Evolutionary conservation across 92 coral and sea anemone species (phyloP).

Genomic region (Porites divaricata): DNA sequence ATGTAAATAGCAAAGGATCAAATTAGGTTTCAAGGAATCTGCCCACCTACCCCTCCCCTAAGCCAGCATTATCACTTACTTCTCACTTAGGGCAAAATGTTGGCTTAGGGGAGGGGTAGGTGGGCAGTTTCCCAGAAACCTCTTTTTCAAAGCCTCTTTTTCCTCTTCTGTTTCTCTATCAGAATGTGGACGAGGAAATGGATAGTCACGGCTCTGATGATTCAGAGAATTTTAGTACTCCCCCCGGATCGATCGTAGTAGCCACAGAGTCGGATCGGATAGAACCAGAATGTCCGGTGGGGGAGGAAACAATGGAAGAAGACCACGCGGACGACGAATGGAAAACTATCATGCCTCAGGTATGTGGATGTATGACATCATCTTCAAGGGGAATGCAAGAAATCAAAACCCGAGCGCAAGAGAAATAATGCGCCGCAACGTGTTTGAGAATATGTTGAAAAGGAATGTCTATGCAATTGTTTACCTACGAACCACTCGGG

Average conservation of each 20-base stretch:
- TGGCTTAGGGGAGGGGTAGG: too few relatives aligned
- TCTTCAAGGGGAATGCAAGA: background rate
- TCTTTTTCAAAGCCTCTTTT: background rate
- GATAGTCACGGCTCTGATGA: slow-evolving; percentile 82
- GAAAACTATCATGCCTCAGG: slow-evolving; percentile 93
- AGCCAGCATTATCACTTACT: too few relatives aligned
- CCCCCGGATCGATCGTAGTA: slow-evolving; percentile 77
- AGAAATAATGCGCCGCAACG: too few relatives aligned
- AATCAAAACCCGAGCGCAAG: background rate
- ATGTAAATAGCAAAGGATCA: too few relatives aligned
- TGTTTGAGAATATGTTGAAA: too few relatives aligned
- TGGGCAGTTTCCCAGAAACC: background rate
- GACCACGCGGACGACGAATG: slow-evolving; percentile 74
- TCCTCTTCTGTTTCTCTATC: background rate
- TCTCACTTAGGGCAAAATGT: too few relatives aligned
- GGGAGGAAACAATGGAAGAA: slow-evolving; percentile 58
- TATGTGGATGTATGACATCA: slow-evolving; percentile 17
- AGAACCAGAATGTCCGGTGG: slow-evolving; percentile 45
- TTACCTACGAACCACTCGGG: too few relatives aligned
- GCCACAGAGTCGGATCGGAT: slow-evolving; percentile 51
- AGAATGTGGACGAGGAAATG: slow-evolving; percentile 67
- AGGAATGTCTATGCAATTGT: too few relatives aligned
- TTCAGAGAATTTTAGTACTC: slow-evolving; percentile 80
- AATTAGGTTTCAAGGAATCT: too few relatives aligned
- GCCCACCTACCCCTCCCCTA: too few relatives aligned